phyloP scores from a whole-genome alignment of 2,888 invertebrate genomes.

The Tethea ocularis region DNA sequence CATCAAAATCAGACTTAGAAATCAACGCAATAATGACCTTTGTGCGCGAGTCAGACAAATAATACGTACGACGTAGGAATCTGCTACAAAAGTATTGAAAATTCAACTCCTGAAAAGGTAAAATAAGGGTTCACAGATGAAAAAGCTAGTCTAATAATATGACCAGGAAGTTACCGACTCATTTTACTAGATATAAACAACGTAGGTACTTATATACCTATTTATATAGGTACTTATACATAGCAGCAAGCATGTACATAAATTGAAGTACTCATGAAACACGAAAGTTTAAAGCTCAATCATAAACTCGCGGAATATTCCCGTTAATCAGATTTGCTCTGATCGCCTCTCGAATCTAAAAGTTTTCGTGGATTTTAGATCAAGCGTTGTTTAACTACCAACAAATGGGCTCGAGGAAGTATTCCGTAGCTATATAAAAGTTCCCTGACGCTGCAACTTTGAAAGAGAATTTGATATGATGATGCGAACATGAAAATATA shows the following conservation, averaged over 20 bases:
- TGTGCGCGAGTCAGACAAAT: too few relatives aligned
- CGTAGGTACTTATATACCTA: too few relatives aligned
- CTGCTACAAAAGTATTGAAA: too few relatives aligned
- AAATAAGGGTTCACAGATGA: too few relatives aligned
- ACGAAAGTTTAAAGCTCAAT: neutral
- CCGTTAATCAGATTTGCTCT: slow-evolving; percentile 7
- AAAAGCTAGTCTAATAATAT: too few relatives aligned
- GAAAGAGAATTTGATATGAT: neutral
- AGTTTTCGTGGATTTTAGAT: neutral
- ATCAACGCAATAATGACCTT: too few relatives aligned
- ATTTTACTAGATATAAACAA: neutral
- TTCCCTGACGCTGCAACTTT: neutral
- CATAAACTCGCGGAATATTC: neutral
- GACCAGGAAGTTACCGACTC: neutral
- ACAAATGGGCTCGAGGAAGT: neutral
- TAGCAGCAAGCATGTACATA: neutral
- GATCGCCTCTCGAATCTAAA: neutral
- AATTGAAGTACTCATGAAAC: neutral
- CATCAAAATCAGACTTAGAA: too few relatives aligned
- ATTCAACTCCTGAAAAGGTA: too few relatives aligned
- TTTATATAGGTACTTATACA: too few relatives aligned
- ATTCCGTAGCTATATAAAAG: neutral
- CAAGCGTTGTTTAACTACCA: slow-evolving; percentile 1
- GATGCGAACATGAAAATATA: neutral
- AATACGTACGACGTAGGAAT: too few relatives aligned